Evolutionary conservation across 2,888 invertebrate species (phyloP).

Genomic region (Drosophila ustulata): DNA sequence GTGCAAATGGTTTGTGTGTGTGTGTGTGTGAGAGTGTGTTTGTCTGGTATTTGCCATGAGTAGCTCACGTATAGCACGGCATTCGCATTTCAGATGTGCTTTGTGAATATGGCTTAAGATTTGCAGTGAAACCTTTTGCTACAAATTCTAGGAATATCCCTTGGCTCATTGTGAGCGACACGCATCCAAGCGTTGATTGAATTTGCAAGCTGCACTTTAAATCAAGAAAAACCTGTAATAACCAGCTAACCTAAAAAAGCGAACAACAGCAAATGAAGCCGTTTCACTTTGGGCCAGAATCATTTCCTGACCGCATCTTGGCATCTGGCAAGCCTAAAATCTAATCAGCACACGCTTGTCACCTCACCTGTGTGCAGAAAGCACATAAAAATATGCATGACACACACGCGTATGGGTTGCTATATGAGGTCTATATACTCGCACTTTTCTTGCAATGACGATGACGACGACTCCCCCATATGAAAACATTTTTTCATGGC

Average conservation of each 20-base stretch:
- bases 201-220: background rate
- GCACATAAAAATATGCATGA: constrained; percentile 22
- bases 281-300: constrained; percentile 30
- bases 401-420: constrained; percentile 9
- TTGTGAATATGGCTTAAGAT: background rate
- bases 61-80: constrained; percentile 1
- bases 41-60: constrained; percentile 23
- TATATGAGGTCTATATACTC: constrained; percentile 25
- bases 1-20: constrained; percentile 57
- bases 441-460: constrained; percentile 20
- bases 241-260: constrained; percentile 71
- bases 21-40: constrained; percentile 21
- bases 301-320: constrained; percentile 51
- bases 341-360: constrained; percentile 69
- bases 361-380: constrained; percentile 30
- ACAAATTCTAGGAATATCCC: background rate
- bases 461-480: constrained; percentile 16
- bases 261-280: background rate
- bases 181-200: background rate
- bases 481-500: constrained; percentile 47
- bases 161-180: background rate
- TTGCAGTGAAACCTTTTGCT: background rate
- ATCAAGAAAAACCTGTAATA: constrained; percentile 16
- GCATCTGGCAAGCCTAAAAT: constrained; percentile 55
- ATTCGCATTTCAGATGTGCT: constrained; percentile 9